phyloP scores from a whole-genome alignment of 2,113 vertebrate species.

The Columbina picui region DNA sequence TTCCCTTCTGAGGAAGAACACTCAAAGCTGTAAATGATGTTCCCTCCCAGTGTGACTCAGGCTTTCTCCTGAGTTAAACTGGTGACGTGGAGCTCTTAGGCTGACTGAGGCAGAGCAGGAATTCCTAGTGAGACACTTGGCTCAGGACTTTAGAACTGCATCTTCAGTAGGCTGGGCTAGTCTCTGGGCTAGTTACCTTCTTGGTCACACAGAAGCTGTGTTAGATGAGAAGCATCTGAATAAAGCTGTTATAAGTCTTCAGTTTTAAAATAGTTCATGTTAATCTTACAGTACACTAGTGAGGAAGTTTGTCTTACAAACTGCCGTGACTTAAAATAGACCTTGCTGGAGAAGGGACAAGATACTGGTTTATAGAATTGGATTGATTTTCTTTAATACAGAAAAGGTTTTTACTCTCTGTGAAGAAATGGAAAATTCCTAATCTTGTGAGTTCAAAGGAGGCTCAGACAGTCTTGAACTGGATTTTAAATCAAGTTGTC shows the following conservation, averaged over 20 bases:
- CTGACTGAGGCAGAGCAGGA: background rate
- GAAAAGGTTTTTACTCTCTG: background rate
- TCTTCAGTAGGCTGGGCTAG: background rate
- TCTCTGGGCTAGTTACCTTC: background rate
- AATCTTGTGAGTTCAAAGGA: background rate
- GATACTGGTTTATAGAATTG: background rate
- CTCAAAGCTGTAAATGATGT: background rate
- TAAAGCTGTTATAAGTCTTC: background rate
- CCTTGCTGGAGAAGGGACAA: background rate
- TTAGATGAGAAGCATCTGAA: background rate
- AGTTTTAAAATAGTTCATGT: background rate
- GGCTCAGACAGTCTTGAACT: background rate
- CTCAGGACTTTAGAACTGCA: background rate
- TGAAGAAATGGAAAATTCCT: background rate
- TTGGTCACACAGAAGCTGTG: fast-evolving
- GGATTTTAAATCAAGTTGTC: background rate
- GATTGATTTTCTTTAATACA: background rate
- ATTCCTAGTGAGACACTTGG: background rate
- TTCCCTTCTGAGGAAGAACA: background rate
- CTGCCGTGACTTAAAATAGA: background rate
- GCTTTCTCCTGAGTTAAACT: background rate
- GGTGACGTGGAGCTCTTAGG: background rate
- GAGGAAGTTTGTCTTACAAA: background rate
- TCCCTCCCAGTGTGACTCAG: background rate
- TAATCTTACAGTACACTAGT: background rate